These are phyloP conservation scores for Lasioglossum vierecki DNA, from an alignment of 2,888 invertebrate genomes.

Conservation along the genomic window DNA sequence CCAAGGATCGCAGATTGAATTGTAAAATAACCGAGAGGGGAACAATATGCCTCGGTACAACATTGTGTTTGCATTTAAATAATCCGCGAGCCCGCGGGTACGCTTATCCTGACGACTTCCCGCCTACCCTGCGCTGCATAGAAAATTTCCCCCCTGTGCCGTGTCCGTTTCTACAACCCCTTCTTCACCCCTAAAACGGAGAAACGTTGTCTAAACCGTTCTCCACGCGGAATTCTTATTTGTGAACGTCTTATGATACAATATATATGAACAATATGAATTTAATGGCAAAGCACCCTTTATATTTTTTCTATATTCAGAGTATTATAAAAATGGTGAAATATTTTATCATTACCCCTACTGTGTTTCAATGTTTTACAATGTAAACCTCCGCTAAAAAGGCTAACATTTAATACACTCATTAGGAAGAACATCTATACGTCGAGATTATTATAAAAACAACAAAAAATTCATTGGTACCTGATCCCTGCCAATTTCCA, in stretches of 20 bases:
- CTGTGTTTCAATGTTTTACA: background rate
- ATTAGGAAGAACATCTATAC: background rate
- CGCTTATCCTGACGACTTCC: slow-evolving; percentile 59
- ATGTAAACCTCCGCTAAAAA: background rate
- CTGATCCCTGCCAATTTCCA: background rate
- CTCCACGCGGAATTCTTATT: background rate
- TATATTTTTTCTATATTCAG: background rate
- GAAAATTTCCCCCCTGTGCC: slow-evolving; percentile 27
- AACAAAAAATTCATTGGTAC: background rate
- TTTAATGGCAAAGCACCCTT: background rate
- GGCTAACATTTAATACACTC: background rate
- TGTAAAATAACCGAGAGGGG: slow-evolving; percentile 82
- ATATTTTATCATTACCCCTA: accelerated
- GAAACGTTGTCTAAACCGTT: background rate
- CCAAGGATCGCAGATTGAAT: slow-evolving; percentile 81
- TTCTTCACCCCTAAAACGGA: background rate
- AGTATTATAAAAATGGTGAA: background rate
- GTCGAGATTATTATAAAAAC: background rate
- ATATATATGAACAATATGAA: too few relatives aligned
- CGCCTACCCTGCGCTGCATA: slow-evolving; percentile 27
- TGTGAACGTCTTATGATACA: background rate
- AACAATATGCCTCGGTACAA: slow-evolving; percentile 81
- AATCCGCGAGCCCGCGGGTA: slow-evolving; percentile 78
- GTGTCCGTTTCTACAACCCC: slow-evolving; percentile 21
- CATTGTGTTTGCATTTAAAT: slow-evolving; percentile 83